phyloP scores from a whole-genome alignment of 1,140 invertebrate species.

The Scylla paramamosain region DNA sequence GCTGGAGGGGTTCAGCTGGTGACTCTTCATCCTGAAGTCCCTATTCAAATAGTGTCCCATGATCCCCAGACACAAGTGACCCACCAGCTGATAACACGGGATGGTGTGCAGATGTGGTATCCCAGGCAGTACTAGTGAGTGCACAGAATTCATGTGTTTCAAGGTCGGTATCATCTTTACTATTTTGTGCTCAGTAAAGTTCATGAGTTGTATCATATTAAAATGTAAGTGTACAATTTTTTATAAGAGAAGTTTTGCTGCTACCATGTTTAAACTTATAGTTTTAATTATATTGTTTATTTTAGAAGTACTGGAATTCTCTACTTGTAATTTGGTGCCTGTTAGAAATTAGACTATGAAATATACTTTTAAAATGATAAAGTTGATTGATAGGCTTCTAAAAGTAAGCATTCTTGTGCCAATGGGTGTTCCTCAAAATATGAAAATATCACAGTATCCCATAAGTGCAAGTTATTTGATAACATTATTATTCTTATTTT shows the following conservation, averaged over 20 bases:
- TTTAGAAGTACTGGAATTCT: neutral
- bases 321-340: conserved; percentile 40
- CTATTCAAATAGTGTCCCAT: conserved; percentile 69
- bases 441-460: neutral
- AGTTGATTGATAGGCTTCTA: neutral
- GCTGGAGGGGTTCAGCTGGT: conserved; percentile 66
- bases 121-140: conserved; percentile 70
- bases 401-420: conserved; percentile 35
- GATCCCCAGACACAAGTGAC: conserved; percentile 69
- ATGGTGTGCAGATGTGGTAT: conserved; percentile 75
- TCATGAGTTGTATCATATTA: conserved; percentile 9
- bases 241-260: neutral
- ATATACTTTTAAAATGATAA: neutral
- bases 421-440: conserved; percentile 31
- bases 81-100: conserved; percentile 67
- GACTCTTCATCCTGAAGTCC: conserved; percentile 66
- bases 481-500: neutral
- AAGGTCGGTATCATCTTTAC: neutral
- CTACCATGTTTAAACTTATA: conserved; percentile 35
- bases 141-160: neutral
- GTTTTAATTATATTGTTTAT: conserved; percentile 31
- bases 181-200: conserved; percentile 36
- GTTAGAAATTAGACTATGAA: conserved; percentile 30
- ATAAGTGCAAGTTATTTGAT: neutral
- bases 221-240: neutral